These are phyloP conservation scores for Clupea harengus DNA, from an alignment of 2,113 vertebrate species.

Conservation along the genomic window DNA sequence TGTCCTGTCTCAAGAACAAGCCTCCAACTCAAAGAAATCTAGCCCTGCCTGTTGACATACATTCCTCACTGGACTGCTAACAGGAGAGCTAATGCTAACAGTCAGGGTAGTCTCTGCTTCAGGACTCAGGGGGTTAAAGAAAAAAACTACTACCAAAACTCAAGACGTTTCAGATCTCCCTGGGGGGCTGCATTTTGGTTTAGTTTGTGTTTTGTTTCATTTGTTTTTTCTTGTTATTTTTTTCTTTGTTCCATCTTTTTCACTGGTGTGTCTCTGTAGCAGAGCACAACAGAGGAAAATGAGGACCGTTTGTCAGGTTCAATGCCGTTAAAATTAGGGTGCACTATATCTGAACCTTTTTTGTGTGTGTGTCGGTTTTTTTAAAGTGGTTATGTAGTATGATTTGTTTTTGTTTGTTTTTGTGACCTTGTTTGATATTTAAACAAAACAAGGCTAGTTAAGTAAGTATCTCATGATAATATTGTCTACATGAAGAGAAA, in stretches of 20 bases:
- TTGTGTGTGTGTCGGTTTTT: slow-evolving; percentile 46
- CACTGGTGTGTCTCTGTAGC: not conserved
- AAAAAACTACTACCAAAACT: slow-evolving; percentile 55
- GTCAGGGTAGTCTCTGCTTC: slow-evolving; percentile 49
- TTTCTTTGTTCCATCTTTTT: slow-evolving; percentile 28
- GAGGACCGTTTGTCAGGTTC: not conserved
- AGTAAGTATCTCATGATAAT: slow-evolving; percentile 64
- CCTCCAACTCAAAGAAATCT: not conserved
- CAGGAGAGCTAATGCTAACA: slow-evolving; percentile 54
- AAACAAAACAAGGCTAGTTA: slow-evolving; percentile 45
- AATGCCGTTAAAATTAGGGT: slow-evolving; percentile 49
- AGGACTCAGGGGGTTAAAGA: slow-evolving; percentile 63
- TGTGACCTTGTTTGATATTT: slow-evolving; percentile 62
- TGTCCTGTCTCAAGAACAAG: not conserved
- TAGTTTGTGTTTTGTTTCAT: slow-evolving; percentile 38
- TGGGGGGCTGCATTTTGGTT: slow-evolving; percentile 16
- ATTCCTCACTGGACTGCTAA: slow-evolving; percentile 66
- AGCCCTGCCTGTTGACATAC: slow-evolving; percentile 57
- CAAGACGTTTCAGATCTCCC: slow-evolving; percentile 36
- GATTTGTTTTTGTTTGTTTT: slow-evolving; percentile 56
- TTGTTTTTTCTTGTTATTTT: slow-evolving; percentile 35
- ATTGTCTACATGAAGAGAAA: slow-evolving; percentile 62
- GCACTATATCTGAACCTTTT: slow-evolving; percentile 64
- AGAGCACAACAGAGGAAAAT: not conserved
- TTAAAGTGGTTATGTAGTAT: slow-evolving; percentile 62